Conservation (phyloP, 2,113 vertebrate species). For the Limnothrissa miodon region DNA sequence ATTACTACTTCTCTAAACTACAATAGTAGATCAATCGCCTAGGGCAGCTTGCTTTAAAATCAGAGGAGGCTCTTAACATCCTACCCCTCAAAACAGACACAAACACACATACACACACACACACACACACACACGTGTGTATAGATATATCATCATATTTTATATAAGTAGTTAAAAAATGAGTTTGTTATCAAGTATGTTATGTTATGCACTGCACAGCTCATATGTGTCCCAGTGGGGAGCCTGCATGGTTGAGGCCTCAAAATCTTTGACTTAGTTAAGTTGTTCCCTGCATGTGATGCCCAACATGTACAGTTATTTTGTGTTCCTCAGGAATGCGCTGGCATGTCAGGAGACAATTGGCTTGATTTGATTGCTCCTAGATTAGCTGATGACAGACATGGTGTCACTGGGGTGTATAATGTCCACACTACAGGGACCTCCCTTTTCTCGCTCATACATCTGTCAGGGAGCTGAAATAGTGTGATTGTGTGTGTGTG, state of each 20-base stretch:
- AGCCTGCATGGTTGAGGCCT: too few relatives aligned
- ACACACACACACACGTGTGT: background rate
- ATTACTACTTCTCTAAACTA: too few relatives aligned
- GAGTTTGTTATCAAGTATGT: too few relatives aligned
- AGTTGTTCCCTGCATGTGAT: background rate
- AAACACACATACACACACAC: conserved; percentile 1
- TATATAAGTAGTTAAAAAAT: too few relatives aligned
- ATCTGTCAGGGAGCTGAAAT: too few relatives aligned
- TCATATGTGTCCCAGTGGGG: too few relatives aligned
- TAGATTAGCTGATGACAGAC: background rate
- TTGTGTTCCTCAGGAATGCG: background rate
- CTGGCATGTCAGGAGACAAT: background rate
- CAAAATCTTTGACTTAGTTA: too few relatives aligned
- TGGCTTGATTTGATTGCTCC: background rate
- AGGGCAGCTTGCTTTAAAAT: background rate
- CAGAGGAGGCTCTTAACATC: background rate
- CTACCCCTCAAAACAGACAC: too few relatives aligned
- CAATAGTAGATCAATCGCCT: background rate
- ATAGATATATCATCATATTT: background rate
- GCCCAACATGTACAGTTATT: background rate
- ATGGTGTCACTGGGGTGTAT: background rate
- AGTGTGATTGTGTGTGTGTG: background rate
- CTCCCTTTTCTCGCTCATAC: background rate
- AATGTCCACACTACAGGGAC: too few relatives aligned
- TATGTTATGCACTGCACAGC: too few relatives aligned